Conservation (phyloP, 2,888 invertebrate species). For the Polyommatus iphigenia region DNA sequence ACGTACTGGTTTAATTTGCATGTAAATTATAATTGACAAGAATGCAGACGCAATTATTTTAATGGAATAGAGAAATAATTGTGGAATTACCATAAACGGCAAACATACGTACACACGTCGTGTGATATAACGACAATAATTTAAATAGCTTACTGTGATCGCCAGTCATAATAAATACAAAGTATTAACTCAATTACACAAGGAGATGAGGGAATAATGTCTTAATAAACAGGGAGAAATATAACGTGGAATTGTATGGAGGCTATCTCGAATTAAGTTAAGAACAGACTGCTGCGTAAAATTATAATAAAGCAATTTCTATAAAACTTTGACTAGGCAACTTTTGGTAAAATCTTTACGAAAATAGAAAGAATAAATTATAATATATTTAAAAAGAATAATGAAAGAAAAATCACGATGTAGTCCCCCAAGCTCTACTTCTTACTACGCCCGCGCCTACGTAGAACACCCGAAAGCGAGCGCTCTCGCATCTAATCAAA, state of each 20-base stretch:
- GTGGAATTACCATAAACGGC: conserved; percentile 19
- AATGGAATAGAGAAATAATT: conserved; percentile 25
- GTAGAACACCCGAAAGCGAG: background rate
- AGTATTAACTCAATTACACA: conserved; percentile 1
- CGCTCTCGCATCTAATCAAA: conserved; percentile 9
- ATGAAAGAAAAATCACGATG: background rate
- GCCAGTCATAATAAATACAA: conserved; percentile 4
- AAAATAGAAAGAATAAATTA: background rate
- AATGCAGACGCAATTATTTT: conserved; percentile 28
- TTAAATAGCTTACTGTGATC: conserved; percentile 7
- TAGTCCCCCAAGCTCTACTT: background rate
- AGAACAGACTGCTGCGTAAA: background rate
- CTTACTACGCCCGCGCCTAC: too few relatives aligned
- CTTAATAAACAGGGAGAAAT: background rate
- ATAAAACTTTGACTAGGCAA: background rate
- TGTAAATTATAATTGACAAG: conserved; percentile 24
- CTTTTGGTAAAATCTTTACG: background rate
- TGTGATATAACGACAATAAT: conserved; percentile 1
- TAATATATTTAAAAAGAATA: background rate
- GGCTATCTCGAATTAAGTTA: background rate
- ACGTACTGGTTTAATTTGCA: conserved; percentile 21
- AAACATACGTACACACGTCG: conserved; percentile 1
- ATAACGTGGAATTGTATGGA: background rate
- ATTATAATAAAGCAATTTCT: background rate
- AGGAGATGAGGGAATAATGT: background rate